Conservation (phyloP, 2,797 vertebrate species). For the Masticophis lateralis region DNA sequence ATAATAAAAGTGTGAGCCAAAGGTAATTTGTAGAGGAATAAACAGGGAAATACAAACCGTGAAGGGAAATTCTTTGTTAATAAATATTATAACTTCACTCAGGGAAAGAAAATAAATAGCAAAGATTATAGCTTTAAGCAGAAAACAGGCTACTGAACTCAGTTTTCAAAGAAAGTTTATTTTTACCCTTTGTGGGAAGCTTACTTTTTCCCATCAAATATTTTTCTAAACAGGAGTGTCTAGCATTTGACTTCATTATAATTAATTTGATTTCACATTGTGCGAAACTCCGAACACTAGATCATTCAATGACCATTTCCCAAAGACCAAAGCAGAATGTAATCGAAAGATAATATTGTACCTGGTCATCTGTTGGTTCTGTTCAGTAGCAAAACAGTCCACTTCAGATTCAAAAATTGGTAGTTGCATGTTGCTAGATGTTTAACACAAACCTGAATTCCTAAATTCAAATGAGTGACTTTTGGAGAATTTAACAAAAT, state of each 20-base stretch:
- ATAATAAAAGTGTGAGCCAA: conserved; percentile 13
- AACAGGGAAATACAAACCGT: conserved; percentile 16
- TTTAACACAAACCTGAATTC: conserved; percentile 1
- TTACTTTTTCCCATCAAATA: neutral
- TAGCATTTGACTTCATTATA: neutral
- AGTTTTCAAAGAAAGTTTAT: conserved; percentile 14
- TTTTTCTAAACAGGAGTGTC: neutral
- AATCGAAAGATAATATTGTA: neutral
- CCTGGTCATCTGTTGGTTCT: neutral
- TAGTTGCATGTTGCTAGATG: neutral
- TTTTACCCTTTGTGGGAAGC: neutral
- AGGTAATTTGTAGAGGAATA: conserved; percentile 18
- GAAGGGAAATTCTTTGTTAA: conserved; percentile 5
- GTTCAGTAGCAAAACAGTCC: neutral
- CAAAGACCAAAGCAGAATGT: neutral
- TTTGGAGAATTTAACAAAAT: neutral
- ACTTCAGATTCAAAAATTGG: conserved; percentile 12
- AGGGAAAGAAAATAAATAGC: conserved; percentile 12
- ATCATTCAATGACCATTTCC: neutral
- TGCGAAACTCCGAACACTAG: neutral
- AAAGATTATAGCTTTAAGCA: neutral
- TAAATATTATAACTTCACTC: conserved; percentile 22
- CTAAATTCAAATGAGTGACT: conserved; percentile 1
- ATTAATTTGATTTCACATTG: neutral
- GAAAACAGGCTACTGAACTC: neutral